Evolutionary conservation across 2,888 invertebrate genomes (phyloP).

Genomic region (Spilosoma lubricipeda): DNA sequence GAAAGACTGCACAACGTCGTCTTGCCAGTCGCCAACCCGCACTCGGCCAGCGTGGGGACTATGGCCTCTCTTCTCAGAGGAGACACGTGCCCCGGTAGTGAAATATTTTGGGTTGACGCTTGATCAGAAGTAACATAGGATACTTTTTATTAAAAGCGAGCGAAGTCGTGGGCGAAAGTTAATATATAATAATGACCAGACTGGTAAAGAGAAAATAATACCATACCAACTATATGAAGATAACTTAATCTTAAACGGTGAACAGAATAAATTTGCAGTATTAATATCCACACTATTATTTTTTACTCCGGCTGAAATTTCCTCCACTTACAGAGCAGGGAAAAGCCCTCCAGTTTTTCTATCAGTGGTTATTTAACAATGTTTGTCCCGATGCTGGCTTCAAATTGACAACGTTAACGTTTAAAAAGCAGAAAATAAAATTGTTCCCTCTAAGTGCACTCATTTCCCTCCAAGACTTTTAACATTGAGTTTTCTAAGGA

Average conservation of each 20-base stretch:
- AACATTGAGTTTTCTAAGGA: constrained; percentile 49
- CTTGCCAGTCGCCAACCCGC: no score
- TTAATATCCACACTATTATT: background rate
- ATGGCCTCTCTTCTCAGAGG: no score
- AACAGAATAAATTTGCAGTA: background rate
- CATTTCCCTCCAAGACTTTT: constrained; percentile 40
- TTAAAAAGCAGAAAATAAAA: constrained; percentile 54
- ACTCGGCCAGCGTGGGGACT: no score
- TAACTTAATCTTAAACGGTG: background rate
- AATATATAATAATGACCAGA: no score
- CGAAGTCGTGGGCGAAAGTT: no score
- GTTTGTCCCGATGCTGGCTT: constrained; percentile 30
- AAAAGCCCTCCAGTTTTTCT: constrained; percentile 13
- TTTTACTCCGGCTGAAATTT: background rate
- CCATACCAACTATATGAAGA: background rate
- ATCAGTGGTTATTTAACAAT: constrained; percentile 43
- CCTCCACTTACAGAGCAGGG: background rate
- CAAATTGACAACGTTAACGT: constrained; percentile 47
- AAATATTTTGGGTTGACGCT: no score
- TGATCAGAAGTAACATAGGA: no score
- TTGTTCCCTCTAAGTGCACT: constrained; percentile 50
- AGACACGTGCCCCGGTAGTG: no score
- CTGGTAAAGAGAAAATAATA: no score
- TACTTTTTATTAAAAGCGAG: no score
- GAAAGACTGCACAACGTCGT: no score